Evolutionary conservation across 64 coral and sea anemone species (phyloP), one percentile per base, ranked within the genome.

Genomic region (Anthopleura sola): DNA sequence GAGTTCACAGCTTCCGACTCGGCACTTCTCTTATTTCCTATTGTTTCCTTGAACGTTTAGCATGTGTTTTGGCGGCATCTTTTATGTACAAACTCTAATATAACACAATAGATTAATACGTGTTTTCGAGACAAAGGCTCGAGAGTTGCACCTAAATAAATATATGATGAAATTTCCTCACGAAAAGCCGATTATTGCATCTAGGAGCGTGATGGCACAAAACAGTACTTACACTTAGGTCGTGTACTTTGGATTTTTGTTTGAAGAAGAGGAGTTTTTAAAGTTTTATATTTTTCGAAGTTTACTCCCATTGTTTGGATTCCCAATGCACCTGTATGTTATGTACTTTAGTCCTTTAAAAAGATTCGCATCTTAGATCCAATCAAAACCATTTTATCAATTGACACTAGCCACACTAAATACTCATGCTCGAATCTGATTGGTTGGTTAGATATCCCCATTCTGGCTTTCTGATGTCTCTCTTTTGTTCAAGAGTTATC

Each of bases 41-140:
- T 71, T 71, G 66, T 71, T 71, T 71, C 66, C 66, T 32, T 29
- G 66, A 14, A 71, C 66, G 29, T 71, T 71, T 34, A 71, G 66
- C 66, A 71, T 71, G 66, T 71, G 66, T 71, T 71, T 32, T 9
- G n/a, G 66, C 66, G 66, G 66, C 29, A 71, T 71, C 66, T 71
- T 71, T 71, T 32, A 71, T 71, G 66, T 34, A 71, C 66, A 71
- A 71, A 71, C 66, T 71, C 66, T 71, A 71, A 71, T 71, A 29
- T 71, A 34, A 71, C 66, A 71, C 66, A 71, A 71, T 71, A 34
- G 29, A 71, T 71, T 71, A 71, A 71, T 71, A 71, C 66, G 34
- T 71, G 13, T 32, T 71, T 71, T 32, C 15, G 23, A 71, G 66
- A 71, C 66, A 71, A 71, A 71, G 66, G 23, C 10, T 71, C 29